phyloP scores from a whole-genome alignment of 2,113 vertebrate genomes.

The Urocitellus parryii region DNA sequence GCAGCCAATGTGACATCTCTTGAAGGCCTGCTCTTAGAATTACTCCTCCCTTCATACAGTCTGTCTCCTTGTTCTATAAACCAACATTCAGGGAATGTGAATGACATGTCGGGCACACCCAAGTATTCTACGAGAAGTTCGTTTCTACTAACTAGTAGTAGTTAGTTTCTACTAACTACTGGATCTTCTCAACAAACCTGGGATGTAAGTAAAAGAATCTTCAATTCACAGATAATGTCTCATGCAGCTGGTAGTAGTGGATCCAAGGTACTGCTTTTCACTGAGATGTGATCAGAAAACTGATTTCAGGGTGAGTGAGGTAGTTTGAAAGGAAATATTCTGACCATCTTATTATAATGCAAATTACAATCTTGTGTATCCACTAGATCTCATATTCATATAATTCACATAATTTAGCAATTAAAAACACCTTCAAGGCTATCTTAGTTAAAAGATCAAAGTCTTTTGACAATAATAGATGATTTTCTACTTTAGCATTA shows the following conservation, averaged over 20 bases:
- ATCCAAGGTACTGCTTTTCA: background rate
- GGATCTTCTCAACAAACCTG: background rate
- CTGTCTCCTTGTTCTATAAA: background rate
- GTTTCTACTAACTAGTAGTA: too few species aligned
- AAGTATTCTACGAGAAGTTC: background rate
- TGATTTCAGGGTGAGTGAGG: background rate
- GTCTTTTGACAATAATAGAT: background rate
- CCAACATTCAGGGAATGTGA: background rate
- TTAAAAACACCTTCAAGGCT: background rate
- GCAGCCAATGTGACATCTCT: too few species aligned
- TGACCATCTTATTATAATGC: background rate
- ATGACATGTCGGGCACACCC: background rate
- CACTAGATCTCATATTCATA: background rate
- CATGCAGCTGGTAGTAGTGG: background rate
- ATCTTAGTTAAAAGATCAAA: background rate
- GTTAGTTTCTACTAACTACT: background rate
- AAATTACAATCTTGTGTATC: background rate
- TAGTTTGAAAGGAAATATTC: background rate
- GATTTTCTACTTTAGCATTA: background rate
- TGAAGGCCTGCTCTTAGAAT: background rate
- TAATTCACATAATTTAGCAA: constrained; percentile 1
- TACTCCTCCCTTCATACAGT: background rate
- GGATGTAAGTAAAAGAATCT: background rate
- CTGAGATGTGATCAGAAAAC: background rate
- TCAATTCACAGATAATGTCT: background rate